Evolutionary conservation across 2,888 invertebrate genomes (phyloP).

Genomic region (Mesorhabditis spiculigera): DNA sequence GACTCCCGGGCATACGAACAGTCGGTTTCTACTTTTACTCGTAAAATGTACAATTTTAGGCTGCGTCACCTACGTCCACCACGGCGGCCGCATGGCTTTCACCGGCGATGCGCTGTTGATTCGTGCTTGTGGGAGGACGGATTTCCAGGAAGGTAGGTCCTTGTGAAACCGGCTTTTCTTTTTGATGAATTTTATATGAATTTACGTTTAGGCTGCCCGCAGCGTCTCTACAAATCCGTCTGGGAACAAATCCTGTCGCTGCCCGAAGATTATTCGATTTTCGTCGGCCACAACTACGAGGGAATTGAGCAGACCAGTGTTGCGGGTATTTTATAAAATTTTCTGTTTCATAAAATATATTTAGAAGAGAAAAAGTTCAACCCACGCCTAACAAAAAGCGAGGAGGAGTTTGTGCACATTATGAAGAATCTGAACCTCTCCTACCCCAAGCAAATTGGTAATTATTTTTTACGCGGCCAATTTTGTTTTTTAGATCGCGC

Average conservation of each 20-base stretch:
- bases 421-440: conserved; percentile 89
- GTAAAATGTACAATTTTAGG: conserved; percentile 62
- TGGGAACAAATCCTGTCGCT: conserved; percentile 81
- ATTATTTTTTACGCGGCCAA: too few relatives aligned
- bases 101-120: conserved; percentile 92
- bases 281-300: conserved; percentile 94
- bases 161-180: neutral
- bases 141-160: conserved; percentile 83
- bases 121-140: conserved; percentile 93
- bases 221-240: conserved; percentile 78
- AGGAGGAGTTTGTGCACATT: conserved; percentile 79
- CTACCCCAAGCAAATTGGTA: conserved; percentile 92
- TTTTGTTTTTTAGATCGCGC: conserved; percentile 27
- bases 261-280: conserved; percentile 78
- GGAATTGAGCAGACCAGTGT: conserved; percentile 59
- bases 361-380: conserved; percentile 82
- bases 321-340: conserved; percentile 1
- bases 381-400: conserved; percentile 77
- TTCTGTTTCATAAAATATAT: conserved; percentile 62
- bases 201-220: conserved; percentile 65
- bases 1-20: conserved; percentile 64
- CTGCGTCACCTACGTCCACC: conserved; percentile 78
- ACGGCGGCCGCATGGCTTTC: conserved; percentile 70
- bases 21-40: neutral
- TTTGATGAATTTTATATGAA: neutral